phyloP scores from a whole-genome alignment of 2,797 vertebrate genomes.

The Etheostoma nigrum region DNA sequence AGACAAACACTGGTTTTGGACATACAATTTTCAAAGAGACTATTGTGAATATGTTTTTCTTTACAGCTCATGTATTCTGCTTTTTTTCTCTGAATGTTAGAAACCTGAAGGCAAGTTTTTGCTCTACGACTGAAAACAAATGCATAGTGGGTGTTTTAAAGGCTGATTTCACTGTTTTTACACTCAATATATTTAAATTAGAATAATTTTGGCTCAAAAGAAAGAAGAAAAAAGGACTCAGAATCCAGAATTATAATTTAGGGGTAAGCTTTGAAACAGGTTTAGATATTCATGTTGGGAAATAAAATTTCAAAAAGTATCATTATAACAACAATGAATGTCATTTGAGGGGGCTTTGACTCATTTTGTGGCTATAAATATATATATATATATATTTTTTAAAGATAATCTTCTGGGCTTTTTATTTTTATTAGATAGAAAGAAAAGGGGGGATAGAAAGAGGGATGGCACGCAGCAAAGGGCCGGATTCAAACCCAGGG shows the following conservation, averaged over 20 bases:
- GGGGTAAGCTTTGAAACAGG: background rate
- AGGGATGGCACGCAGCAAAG: too few species aligned
- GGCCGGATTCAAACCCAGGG: too few species aligned
- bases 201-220: background rate
- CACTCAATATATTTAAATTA: background rate
- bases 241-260: background rate
- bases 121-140: too few species aligned
- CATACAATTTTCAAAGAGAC: too few species aligned
- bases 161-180: background rate
- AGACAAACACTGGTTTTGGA: too few species aligned
- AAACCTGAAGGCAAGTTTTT: background rate
- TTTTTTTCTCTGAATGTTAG: background rate
- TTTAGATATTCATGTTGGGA: too few species aligned
- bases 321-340: background rate
- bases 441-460: too few species aligned
- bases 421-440: too few species aligned
- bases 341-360: background rate
- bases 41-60: background rate
- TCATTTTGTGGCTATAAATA: too few species aligned
- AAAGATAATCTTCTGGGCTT: too few species aligned
- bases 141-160: too few species aligned
- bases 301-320: background rate
- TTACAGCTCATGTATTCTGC: background rate
- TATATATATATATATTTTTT: too few species aligned
- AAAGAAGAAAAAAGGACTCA: background rate